Evolutionary conservation across 92 coral and sea anemone genomes (phyloP), one percentile per base, ranked within the genome.

Genomic region (Epizoanthus scotinus): DNA sequence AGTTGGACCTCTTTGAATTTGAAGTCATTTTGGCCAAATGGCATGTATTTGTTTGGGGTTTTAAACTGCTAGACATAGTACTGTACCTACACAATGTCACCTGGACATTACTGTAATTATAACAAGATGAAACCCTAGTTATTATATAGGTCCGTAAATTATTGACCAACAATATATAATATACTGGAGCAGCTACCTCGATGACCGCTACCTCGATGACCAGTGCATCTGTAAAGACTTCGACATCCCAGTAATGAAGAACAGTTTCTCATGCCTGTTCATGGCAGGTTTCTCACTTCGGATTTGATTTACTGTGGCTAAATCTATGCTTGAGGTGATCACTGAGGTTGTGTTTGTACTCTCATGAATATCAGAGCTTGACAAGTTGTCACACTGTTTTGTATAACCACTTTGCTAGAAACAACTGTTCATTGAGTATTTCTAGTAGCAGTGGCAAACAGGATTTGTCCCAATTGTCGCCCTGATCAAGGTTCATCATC

Each of bases 401-500:
- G 28, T 7, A 63, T 26, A 8, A 63, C 40, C 40, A 13, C 6
- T 21, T 20, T 60, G 13, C 13, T 10, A 60, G 3, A 60, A 19
- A 10, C 6, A 31, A 28, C 47, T 64, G 7, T 2, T 25, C 74
- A 18, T 21, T 10, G 58, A 38, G 6, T 6, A 14, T 29, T 38
- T 18, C 6, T 14, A 13, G 44, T 8, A 20, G 19, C 17, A 5
- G 26, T 52, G 20, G 14, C 56, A 18, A 14, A 67, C n/a, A 10
- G 22, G 13, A 67, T 5, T 17, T 28, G 15, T 40, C 22, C 38
- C 24, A 58, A 49, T 62, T 0, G 15, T 22, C 42, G 57, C 22
- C 20, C 36, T 5, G 54, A 27, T 65, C 55, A 81, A 3, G 61
- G 71, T n/a, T 75, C 81, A 21, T 59, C 81, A 25, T 92, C 97